A percentile compares a stretch with the other conserved stretches of the same genome.
Conservation (phyloP, 2,113 vertebrate genomes). For the Coracopsis vasa region DNA sequence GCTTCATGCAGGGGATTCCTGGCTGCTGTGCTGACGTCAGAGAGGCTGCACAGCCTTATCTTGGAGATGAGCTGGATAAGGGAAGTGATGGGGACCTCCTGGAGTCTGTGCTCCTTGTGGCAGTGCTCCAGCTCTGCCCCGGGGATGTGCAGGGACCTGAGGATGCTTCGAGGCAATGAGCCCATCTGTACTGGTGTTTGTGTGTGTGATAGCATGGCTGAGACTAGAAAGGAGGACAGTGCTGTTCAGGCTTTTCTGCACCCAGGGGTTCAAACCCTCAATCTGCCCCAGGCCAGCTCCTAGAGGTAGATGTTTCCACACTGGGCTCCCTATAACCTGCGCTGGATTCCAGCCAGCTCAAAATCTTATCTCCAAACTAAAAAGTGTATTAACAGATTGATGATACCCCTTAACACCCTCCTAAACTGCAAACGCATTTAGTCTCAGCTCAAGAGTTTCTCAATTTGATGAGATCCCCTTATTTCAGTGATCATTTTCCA, state of each 20-base stretch:
- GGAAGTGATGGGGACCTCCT: background rate
- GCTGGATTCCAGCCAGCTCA: background rate
- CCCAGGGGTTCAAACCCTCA: background rate
- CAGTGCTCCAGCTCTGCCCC: background rate
- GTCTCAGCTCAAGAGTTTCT: background rate
- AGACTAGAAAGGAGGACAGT: background rate
- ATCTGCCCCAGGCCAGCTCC: too few relatives aligned
- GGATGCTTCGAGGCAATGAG: background rate
- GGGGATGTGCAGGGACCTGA: background rate
- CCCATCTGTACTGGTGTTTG: background rate
- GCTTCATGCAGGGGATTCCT: constrained; percentile 43
- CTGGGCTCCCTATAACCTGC: background rate
- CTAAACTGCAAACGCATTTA: background rate
- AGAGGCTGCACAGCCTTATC: background rate
- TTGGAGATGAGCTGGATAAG: background rate
- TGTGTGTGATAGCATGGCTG: fast-evolving
- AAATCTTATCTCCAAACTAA: background rate
- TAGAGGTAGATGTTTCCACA: background rate
- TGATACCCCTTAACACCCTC: background rate
- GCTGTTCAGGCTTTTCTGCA: background rate
- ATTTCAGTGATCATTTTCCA: background rate
- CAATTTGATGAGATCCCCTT: background rate
- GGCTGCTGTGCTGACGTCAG: constrained; percentile 13
- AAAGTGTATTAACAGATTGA: background rate
- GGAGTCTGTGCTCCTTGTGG: fast-evolving